A percentile compares a stretch with the other conserved stretches of the same genome.
Evolutionary conservation across 2,113 vertebrate genomes (phyloP).

Genomic region (Pungitius pungitius): DNA sequence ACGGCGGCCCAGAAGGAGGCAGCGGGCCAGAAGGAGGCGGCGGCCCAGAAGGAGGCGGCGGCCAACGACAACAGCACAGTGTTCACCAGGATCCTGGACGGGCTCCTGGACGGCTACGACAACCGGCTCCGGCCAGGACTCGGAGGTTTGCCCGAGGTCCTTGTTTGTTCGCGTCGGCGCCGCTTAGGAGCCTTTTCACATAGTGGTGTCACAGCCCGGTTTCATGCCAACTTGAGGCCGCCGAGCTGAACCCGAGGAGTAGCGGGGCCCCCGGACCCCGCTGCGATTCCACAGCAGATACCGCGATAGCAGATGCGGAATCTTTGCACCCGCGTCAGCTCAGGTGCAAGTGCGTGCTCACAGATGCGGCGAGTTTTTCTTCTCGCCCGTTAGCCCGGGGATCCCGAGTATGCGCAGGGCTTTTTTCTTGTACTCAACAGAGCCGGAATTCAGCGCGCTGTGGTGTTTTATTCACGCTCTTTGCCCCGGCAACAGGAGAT

Average conservation of each 20-base stretch:
- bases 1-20: constrained; percentile 64
- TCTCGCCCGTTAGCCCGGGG: too few species aligned
- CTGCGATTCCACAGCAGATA: not conserved
- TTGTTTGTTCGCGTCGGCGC: not conserved
- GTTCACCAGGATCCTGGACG: constrained; percentile 91
- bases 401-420: not conserved
- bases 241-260: not conserved
- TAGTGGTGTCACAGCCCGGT: not conserved
- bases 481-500: constrained; percentile 66
- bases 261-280: not conserved
- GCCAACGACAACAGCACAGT: constrained; percentile 92
- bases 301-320: constrained; percentile 14
- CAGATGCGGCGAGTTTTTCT: not conserved
- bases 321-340: not conserved
- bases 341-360: constrained; percentile 14
- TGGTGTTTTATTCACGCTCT: constrained; percentile 42
- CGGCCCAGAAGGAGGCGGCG: constrained; percentile 53
- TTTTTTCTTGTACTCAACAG: not conserved
- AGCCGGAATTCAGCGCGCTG: constrained; percentile 26
- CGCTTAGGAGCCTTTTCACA: not conserved
- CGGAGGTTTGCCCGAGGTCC: constrained; percentile 64
- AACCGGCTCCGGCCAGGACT: constrained; percentile 90
- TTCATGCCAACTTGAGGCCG: not conserved
- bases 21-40: constrained; percentile 52
- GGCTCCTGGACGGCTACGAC: constrained; percentile 92